Evolutionary conservation across 1,140 invertebrate species (phyloP), one percentile per base, ranked within the genome.

Genomic region (Antheraea pernyi): DNA sequence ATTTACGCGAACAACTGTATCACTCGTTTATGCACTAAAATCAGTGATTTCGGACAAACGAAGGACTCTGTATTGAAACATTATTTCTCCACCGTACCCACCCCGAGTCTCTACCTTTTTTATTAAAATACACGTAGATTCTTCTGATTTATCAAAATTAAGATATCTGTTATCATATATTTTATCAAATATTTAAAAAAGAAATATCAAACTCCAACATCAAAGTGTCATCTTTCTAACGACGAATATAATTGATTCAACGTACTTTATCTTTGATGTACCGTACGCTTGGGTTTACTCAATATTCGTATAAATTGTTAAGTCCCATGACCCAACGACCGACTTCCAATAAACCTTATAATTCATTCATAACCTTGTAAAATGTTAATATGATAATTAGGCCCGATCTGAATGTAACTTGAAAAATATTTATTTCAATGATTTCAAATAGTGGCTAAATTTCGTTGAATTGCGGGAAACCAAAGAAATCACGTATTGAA

Each of bases 251-350:
- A 68, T 63, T 65, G 66, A 63, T 69, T 72, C 63, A 19, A 66
- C 60, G 68, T 65, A 61, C 61, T 69, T 66, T 58, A 66, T 58
- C 65, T 72, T 72, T 72, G 71, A 72, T 72, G 67, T 72, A n/a
- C 42, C 19, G 11, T 36, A 19, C 64, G 30, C 22, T 11, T 37
- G 9, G 59, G 60, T 68, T 72, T 59, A 72, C 58, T 66, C 59
- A 69, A 66, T 64, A 61, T 67, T 69, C 53, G 58, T 37, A 58
- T 66, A 58, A 66, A 66, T 53, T 62, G 18, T 61, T 66, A 66
- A 64, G 60, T 37, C 42, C 19, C 59, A 22, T 59, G 60, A 19
- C 58, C 64, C 37, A 22, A 61, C 59, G 22, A 48, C 39, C 69
- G 59, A 69, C 67, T 68, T 37, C 13, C 22, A 69, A 66, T 72